A percentile compares a stretch with the other conserved stretches of the same genome.
Evolutionary conservation across 2,113 vertebrate species (phyloP).

Genomic region (Protobothrops flavoviridis): DNA sequence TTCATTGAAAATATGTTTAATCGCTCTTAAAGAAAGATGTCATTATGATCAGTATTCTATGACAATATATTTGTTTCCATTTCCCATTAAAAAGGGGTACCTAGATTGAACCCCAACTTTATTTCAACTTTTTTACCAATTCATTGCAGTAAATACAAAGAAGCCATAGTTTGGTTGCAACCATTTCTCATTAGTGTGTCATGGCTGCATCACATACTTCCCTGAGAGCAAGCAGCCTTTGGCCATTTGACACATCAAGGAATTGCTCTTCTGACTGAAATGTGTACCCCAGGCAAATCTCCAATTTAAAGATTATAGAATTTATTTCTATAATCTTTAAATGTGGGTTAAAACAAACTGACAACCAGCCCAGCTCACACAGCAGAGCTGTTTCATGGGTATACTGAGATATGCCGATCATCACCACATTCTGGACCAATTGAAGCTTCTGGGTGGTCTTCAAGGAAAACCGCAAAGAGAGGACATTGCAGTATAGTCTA

Average conservation of each 20-base stretch:
- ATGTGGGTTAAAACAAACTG: neutral
- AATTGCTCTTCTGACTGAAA: neutral
- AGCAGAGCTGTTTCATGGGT: neutral
- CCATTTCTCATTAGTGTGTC: neutral
- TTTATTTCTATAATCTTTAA: neutral
- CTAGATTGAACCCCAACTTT: neutral
- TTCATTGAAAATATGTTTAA: neutral
- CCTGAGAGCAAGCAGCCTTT: neutral
- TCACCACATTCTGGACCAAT: neutral
- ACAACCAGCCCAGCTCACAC: neutral
- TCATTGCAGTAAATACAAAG: neutral
- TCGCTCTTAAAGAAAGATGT: neutral
- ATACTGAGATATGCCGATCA: neutral
- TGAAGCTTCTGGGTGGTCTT: neutral
- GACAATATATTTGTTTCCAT: neutral
- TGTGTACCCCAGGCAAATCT: neutral
- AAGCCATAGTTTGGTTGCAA: neutral
- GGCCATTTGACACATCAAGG: neutral
- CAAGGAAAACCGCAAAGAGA: neutral
- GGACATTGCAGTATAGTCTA: neutral
- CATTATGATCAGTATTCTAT: neutral
- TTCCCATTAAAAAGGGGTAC: neutral
- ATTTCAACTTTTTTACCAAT: neutral
- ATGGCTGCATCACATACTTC: neutral
- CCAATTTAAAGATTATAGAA: neutral